Evolutionary conservation across 2,797 vertebrate species (phyloP).

Genomic region (Phoxinus dragarum): DNA sequence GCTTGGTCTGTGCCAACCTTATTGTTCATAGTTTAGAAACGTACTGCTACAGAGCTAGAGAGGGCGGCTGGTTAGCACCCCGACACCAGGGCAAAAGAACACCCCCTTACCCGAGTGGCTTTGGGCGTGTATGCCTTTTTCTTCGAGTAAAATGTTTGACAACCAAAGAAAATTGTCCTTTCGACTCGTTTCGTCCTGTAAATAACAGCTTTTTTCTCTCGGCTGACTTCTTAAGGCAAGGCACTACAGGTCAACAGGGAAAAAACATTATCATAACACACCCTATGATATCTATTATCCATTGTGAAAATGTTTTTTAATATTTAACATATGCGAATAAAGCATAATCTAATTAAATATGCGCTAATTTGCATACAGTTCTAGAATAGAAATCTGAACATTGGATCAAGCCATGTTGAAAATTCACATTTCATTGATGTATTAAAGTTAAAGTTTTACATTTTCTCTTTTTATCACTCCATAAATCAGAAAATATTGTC

Average conservation of each 20-base stretch:
- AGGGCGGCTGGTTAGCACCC: conserved; percentile 84
- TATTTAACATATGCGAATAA: not conserved
- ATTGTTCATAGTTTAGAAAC: conserved; percentile 98
- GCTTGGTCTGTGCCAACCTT: conserved; percentile 99
- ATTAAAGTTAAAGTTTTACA: not conserved
- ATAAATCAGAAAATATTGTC: not conserved
- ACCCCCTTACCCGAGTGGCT: not conserved
- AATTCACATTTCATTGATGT: not conserved
- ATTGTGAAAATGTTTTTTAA: no score
- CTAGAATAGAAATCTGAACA: not conserved
- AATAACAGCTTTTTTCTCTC: not conserved
- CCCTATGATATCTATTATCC: no score
- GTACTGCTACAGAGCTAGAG: conserved; percentile 83
- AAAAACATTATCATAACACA: no score
- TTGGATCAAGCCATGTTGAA: not conserved
- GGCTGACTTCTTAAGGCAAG: not conserved
- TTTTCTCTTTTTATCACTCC: not conserved
- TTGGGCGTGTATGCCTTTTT: not conserved
- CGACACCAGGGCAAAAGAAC: conserved; percentile 74
- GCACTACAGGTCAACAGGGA: not conserved
- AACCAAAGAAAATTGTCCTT: not conserved
- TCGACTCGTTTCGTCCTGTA: not conserved
- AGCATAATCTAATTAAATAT: not conserved
- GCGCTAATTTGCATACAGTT: not conserved
- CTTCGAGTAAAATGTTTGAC: not conserved